These are phyloP conservation scores for Lutraria lutraria DNA, from an alignment of 2,888 invertebrate species.

Conservation along the genomic window DNA sequence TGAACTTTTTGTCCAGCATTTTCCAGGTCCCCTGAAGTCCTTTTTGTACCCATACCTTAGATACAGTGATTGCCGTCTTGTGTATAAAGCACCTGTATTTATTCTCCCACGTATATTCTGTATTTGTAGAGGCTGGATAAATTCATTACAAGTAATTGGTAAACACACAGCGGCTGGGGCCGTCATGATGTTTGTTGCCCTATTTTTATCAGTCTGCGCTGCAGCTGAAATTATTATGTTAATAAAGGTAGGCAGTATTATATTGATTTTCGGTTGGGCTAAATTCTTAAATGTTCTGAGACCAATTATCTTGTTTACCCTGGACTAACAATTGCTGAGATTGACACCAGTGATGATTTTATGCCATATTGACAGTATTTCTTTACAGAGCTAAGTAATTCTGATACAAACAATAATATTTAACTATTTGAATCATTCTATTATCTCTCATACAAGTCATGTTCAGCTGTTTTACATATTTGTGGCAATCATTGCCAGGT, in stretches of 20 bases:
- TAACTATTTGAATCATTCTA: too few relatives aligned
- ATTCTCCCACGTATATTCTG: slow-evolving; percentile 40
- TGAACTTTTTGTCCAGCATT: background rate
- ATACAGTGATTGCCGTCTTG: background rate
- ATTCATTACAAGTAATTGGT: slow-evolving; percentile 81
- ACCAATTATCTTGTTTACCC: too few relatives aligned
- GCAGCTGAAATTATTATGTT: slow-evolving; percentile 79
- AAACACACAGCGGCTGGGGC: slow-evolving; percentile 85
- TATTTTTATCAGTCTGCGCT: slow-evolving; percentile 87
- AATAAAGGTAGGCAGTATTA: slow-evolving; percentile 43
- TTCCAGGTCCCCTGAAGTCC: background rate
- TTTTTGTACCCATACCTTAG: background rate
- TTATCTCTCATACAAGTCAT: too few relatives aligned
- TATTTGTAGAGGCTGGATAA: slow-evolving; percentile 87
- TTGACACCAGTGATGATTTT: background rate
- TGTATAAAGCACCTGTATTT: slow-evolving; percentile 11
- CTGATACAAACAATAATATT: too few relatives aligned
- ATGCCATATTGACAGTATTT: too few relatives aligned
- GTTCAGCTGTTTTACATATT: too few relatives aligned
- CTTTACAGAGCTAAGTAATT: too few relatives aligned
- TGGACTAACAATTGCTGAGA: background rate
- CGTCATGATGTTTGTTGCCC: slow-evolving; percentile 87
- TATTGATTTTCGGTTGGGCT: background rate
- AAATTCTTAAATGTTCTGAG: too few relatives aligned
- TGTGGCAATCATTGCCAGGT: too few relatives aligned